Conservation (phyloP, 2,797 vertebrate species). For the Acropternis orthonyx region DNA sequence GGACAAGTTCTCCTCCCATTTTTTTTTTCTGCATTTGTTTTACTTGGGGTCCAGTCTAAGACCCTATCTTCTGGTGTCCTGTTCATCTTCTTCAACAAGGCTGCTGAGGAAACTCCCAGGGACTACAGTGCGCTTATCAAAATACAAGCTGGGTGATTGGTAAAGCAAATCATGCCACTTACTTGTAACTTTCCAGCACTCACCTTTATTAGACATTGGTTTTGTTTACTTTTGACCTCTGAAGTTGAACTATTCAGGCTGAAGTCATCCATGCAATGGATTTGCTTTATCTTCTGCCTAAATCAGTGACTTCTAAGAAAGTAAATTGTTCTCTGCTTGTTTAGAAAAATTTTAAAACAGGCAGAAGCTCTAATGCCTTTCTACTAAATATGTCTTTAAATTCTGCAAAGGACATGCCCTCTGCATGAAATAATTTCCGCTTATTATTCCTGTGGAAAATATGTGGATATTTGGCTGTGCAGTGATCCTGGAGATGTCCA, state of each 20-base stretch:
- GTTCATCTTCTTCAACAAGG: background rate
- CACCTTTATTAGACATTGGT: background rate
- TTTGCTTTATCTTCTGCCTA: background rate
- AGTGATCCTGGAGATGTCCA: background rate
- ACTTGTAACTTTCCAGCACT: background rate
- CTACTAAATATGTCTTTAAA: constrained; percentile 24
- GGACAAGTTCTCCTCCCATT: background rate
- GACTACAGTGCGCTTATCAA: background rate
- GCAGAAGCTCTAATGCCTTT: background rate
- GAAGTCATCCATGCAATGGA: background rate
- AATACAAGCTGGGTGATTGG: fast-evolving
- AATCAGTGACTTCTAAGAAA: background rate
- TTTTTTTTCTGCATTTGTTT: background rate
- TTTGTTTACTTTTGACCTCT: background rate
- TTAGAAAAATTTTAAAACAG: background rate
- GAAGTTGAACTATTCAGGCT: background rate
- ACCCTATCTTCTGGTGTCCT: background rate
- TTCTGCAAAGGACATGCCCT: background rate
- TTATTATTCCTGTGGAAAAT: constrained; percentile 37
- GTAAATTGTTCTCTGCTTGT: background rate
- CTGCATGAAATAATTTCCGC: background rate
- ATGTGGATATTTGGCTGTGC: background rate
- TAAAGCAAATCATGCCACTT: background rate
- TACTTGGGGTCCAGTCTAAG: background rate
- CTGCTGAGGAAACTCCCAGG: background rate